Evolutionary conservation across 1,140 invertebrate genomes (phyloP).

Genomic region (Saccostrea cuccullata): DNA sequence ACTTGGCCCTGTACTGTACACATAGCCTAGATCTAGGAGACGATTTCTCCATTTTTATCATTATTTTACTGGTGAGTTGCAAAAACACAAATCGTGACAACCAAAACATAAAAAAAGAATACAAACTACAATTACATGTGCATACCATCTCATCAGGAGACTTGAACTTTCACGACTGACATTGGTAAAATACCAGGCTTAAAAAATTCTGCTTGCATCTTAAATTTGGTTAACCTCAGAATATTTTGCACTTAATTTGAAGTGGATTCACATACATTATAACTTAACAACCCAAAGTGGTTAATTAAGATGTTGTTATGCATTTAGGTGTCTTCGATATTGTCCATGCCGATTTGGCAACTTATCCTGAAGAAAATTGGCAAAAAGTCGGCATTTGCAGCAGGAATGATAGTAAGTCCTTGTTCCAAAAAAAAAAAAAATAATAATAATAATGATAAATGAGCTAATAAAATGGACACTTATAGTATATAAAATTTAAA

Average conservation of each 20-base stretch:
- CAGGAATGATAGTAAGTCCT: constrained; percentile 71
- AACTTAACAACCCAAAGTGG: not conserved
- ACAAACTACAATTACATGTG: not conserved
- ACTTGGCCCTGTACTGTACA: constrained; percentile 73
- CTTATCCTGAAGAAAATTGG: constrained; percentile 66
- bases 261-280: not conserved
- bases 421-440: not conserved
- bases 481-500: not conserved
- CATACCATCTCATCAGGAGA: not conserved
- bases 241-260: constrained; percentile 14
- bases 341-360: constrained; percentile 74
- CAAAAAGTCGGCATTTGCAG: constrained; percentile 75
- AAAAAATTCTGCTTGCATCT: not conserved
- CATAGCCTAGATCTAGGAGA: constrained; percentile 71
- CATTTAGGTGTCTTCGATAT: constrained; percentile 70
- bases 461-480: not conserved
- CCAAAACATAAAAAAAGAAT: not conserved
- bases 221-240: not conserved
- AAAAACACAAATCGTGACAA: not conserved
- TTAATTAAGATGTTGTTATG: constrained; percentile 37
- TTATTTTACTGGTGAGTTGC: constrained; percentile 71
- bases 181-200: not conserved
- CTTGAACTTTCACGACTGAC: not conserved
- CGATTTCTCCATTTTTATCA: constrained; percentile 70
- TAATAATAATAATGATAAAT: no score